Percentiles rank a stretch among this genome's conserved stretches.
These are phyloP conservation scores for Falco biarmicus DNA, from an alignment of 2,797 vertebrate species.

Conservation along the genomic window DNA sequence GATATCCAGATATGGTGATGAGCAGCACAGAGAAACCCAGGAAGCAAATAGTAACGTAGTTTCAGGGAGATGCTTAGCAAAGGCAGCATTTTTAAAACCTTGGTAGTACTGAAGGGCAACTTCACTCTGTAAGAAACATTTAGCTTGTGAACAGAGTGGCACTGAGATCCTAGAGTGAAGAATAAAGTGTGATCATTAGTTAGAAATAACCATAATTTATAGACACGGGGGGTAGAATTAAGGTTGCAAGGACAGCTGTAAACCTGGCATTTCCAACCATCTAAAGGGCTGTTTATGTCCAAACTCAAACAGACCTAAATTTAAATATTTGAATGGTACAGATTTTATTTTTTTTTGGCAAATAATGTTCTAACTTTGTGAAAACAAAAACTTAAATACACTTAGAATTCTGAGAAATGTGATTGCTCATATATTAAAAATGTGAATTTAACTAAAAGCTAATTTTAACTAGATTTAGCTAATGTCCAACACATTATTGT, in stretches of 20 bases:
- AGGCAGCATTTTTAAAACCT: neutral
- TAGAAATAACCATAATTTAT: slow-evolving; percentile 21
- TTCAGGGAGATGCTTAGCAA: neutral
- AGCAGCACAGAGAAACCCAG: neutral
- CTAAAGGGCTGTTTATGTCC: neutral
- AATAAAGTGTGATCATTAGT: neutral
- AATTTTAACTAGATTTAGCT: neutral
- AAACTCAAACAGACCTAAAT: neutral
- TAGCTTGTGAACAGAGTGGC: neutral
- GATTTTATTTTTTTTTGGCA: neutral
- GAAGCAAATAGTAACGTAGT: neutral
- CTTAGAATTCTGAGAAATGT: neutral
- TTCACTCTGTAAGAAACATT: neutral
- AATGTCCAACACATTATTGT: neutral
- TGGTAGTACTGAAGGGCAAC: neutral
- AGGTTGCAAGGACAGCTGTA: slow-evolving; percentile 12
- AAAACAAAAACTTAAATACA: neutral
- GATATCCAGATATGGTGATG: neutral
- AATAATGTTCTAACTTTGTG: neutral
- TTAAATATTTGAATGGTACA: neutral
- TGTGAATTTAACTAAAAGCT: neutral
- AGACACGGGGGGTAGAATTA: slow-evolving; percentile 54
- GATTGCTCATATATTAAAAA: neutral
- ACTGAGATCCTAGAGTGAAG: neutral
- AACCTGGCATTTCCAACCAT: neutral